These are phyloP conservation scores for Capitulum mitella DNA, from an alignment of 2,888 invertebrate species.

Conservation along the genomic window DNA sequence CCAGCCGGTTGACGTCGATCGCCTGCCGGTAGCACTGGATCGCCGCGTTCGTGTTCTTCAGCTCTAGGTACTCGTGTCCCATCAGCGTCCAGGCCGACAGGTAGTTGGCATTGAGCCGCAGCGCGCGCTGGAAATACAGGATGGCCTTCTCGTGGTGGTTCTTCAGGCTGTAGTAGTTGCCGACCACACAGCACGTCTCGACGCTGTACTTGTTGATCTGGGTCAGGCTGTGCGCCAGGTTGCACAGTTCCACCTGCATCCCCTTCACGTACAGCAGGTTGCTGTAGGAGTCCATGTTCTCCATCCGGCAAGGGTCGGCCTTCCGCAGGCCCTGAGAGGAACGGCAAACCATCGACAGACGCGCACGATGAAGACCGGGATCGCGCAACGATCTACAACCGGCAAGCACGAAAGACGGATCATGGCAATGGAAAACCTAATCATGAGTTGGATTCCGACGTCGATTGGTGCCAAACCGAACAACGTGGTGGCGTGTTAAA, in stretches of 20 bases:
- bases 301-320: constrained; percentile 84
- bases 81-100: constrained; percentile 95
- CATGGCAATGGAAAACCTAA: too few species aligned
- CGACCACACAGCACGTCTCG: constrained; percentile 96
- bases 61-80: constrained; percentile 98
- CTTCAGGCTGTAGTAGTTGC: constrained; percentile 92
- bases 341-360: too few species aligned
- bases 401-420: too few species aligned
- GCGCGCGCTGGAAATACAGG: constrained; percentile 86
- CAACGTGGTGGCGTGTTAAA: too few species aligned
- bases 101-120: constrained; percentile 88
- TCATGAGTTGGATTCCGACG: too few species aligned
- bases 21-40: constrained; percentile 96
- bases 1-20: constrained; percentile 47
- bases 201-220: constrained; percentile 93
- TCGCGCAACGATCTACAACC: too few species aligned
- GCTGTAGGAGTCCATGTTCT: constrained; percentile 94
- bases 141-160: constrained; percentile 97
- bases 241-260: constrained; percentile 80
- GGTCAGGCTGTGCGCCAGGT: constrained; percentile 85
- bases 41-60: constrained; percentile 97
- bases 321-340: constrained; percentile 60
- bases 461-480: too few species aligned
- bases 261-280: constrained; percentile 93
- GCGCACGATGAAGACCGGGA: too few species aligned